Conservation (phyloP, 2,797 vertebrate species). For the Chelonia mydas region DNA sequence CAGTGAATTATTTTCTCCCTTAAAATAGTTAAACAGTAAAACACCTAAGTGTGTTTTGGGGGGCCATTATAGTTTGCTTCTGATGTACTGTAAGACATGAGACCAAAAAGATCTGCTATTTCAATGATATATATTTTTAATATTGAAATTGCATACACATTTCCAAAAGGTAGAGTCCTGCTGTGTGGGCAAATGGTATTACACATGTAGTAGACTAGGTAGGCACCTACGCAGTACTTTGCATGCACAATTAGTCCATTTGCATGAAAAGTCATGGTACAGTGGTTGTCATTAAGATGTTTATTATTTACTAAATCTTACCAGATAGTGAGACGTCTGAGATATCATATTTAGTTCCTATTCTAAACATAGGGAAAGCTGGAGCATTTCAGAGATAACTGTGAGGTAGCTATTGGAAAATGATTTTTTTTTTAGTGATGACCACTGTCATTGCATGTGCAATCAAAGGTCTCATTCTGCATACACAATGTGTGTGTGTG, state of each 20-base stretch:
- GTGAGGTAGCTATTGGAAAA: not conserved
- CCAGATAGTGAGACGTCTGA: not conserved
- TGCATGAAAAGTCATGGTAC: not conserved
- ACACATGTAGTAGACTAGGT: not conserved
- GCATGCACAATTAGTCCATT: not conserved
- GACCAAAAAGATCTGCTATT: not conserved
- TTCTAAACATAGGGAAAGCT: not conserved
- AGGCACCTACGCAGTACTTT: not conserved
- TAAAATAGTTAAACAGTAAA: not conserved
- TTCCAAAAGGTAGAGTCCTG: not conserved
- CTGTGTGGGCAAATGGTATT: not conserved
- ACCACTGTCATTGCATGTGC: not conserved
- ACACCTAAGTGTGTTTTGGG: not conserved
- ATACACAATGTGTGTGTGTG: not conserved
- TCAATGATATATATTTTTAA: not conserved
- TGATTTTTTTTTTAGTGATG: fast-evolving
- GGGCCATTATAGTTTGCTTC: not conserved
- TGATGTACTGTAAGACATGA: not conserved
- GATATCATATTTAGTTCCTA: not conserved
- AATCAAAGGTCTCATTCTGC: not conserved
- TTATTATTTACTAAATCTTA: not conserved
- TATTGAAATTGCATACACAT: not conserved
- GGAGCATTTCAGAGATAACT: not conserved
- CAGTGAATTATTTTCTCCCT: constrained; percentile 11
- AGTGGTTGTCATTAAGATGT: not conserved